A percentile compares a stretch with the other conserved stretches of the same genome.
These are phyloP conservation scores for Pao palembangensis DNA, from an alignment of 2,113 vertebrate genomes.

Conservation along the genomic window DNA sequence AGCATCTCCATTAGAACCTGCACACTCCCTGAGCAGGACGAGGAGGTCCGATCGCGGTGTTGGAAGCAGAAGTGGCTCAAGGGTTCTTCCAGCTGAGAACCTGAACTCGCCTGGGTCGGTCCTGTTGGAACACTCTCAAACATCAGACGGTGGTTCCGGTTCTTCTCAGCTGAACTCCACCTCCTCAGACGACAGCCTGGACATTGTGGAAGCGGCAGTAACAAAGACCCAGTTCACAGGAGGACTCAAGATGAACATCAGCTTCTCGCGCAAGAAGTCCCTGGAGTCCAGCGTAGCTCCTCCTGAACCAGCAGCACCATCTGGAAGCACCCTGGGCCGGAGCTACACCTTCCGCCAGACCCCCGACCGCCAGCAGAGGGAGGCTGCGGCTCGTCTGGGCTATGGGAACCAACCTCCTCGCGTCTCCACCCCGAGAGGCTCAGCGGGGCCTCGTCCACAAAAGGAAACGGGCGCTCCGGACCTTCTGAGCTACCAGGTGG, in stretches of 20 bases:
- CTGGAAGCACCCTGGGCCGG: slow-evolving; percentile 18
- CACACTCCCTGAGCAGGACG: background rate
- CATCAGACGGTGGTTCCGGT: background rate
- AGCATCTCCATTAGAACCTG: slow-evolving; percentile 5
- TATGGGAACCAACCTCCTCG: slow-evolving; percentile 36
- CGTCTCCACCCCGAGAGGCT: slow-evolving; percentile 57
- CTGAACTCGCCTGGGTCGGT: background rate
- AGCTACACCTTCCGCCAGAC: slow-evolving; percentile 75
- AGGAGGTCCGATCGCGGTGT: background rate
- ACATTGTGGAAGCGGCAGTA: slow-evolving; percentile 46
- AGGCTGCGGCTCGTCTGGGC: slow-evolving; percentile 75
- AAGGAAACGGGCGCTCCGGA: slow-evolving; percentile 23
- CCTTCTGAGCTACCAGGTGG: slow-evolving; percentile 79
- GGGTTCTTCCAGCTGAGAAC: background rate
- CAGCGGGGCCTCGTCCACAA: slow-evolving; percentile 3
- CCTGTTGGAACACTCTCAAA: background rate
- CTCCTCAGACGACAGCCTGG: slow-evolving; percentile 55
- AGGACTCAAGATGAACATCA: slow-evolving; percentile 55
- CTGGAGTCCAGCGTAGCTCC: background rate
- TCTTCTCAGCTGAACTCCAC: slow-evolving; percentile 15
- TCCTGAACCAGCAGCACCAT: background rate
- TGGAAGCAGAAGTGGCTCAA: background rate
- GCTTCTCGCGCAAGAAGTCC: slow-evolving; percentile 53
- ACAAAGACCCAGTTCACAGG: slow-evolving; percentile 39
- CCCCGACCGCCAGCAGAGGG: slow-evolving; percentile 79